phyloP scores from a whole-genome alignment of 1,140 invertebrate genomes.

The Lithobius niger region DNA sequence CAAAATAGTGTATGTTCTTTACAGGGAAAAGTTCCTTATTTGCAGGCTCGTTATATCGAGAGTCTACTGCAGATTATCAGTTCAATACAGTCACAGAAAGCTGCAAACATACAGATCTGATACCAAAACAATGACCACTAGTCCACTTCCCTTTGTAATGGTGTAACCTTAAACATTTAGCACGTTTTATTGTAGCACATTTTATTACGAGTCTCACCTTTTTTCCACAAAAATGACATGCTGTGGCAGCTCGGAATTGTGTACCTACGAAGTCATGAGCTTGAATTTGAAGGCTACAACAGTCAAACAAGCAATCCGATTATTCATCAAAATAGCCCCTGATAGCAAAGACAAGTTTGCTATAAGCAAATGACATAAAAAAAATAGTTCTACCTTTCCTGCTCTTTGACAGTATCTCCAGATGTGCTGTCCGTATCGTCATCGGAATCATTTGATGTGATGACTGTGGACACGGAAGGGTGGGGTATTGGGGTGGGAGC shows the following conservation, averaged over 20 bases:
- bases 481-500: not conserved
- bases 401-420: not conserved
- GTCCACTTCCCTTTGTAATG: no score
- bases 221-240: constrained; percentile 81
- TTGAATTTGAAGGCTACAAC: no score
- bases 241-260: constrained; percentile 71
- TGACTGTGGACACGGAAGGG: no score
- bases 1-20: no score
- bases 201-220: constrained; percentile 50
- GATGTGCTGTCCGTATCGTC: not conserved
- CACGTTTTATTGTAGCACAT: not conserved
- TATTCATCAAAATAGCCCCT: no score
- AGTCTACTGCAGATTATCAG: no score
- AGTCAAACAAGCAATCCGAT: no score
- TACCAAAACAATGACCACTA: no score
- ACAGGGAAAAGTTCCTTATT: no score
- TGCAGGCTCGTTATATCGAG: no score
- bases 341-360: not conserved
- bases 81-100: no score
- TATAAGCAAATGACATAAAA: not conserved
- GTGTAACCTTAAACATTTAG: constrained; percentile 8
- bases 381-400: not conserved
- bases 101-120: no score
- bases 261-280: constrained; percentile 59
- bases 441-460: not conserved